These are phyloP conservation scores for Cantharis rufa DNA, from an alignment of 2,888 invertebrate species.

Conservation along the genomic window DNA sequence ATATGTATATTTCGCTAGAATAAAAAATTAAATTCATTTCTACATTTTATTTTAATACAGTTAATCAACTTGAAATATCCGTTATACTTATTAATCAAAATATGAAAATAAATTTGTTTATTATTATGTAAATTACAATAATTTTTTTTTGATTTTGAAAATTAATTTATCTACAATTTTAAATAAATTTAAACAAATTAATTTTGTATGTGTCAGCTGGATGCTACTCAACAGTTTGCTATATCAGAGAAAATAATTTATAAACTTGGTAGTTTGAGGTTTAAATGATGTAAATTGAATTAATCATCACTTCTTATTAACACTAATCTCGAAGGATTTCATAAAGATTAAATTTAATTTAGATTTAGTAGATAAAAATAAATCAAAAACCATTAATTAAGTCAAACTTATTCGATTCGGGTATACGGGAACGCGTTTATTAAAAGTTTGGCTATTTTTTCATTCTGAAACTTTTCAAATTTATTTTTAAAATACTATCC, in stretches of 20 bases:
- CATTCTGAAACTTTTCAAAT: no score
- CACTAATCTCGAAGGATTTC: not conserved
- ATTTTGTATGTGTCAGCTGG: not conserved
- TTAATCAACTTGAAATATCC: no score
- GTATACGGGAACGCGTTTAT: not conserved
- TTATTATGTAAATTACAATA: no score
- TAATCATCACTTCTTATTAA: not conserved
- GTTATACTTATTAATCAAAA: no score
- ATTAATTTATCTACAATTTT: no score
- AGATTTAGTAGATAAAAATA: not conserved
- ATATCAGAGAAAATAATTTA: not conserved
- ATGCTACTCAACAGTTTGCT: not conserved
- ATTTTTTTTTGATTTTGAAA: no score
- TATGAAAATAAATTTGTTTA: no score
- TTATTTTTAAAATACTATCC: no score
- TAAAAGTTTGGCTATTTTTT: not conserved
- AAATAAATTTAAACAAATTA: not conserved
- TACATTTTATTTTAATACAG: no score
- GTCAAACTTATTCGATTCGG: not conserved
- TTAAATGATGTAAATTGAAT: not conserved
- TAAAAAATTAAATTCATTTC: no score
- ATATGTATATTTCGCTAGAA: no score
- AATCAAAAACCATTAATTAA: not conserved
- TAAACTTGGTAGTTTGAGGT: not conserved
- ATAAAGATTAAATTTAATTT: not conserved